A percentile compares a stretch with the other conserved stretches of the same genome.
phyloP scores from a whole-genome alignment of 2,797 vertebrate genomes.

The Cryptoprocta ferox region DNA sequence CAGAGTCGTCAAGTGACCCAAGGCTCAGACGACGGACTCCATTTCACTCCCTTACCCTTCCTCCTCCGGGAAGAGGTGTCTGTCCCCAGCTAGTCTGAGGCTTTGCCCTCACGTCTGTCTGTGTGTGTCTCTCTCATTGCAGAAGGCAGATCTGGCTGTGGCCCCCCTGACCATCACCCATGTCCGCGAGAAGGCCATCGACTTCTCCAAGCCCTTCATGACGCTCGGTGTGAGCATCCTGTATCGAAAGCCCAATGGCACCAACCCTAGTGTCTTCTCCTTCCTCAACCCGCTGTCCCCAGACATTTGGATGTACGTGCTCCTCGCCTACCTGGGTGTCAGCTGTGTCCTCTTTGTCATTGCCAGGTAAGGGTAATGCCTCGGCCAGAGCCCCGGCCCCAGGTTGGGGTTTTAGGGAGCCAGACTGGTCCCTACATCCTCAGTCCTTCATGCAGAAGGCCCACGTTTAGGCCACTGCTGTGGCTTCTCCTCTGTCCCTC shows the following conservation, averaged over 20 bases:
- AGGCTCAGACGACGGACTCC: not conserved
- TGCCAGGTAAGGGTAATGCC: conserved; percentile 92
- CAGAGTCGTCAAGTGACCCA: not conserved
- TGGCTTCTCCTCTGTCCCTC: not conserved
- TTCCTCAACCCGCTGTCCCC: conserved; percentile 99
- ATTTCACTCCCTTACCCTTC: not conserved
- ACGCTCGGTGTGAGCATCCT: conserved; percentile 98
- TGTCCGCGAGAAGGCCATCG: conserved; percentile 95
- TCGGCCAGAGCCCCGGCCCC: not conserved
- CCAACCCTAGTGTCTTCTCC: conserved; percentile 98
- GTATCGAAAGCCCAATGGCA: conserved; percentile 96
- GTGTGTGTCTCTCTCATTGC: conserved; percentile 53
- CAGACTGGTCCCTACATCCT: not conserved
- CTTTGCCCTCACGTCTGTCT: conserved; percentile 38
- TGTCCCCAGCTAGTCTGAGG: not conserved
- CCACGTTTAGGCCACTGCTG: not conserved
- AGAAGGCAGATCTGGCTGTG: conserved; percentile 98
- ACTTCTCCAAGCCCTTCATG: conserved; percentile 99
- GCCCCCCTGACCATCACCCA: conserved; percentile 99
- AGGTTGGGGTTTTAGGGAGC: not conserved
- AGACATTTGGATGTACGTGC: conserved; percentile 99
- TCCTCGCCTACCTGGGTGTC: conserved; percentile 97
- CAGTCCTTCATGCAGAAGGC: not conserved
- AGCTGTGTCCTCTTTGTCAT: conserved; percentile 99
- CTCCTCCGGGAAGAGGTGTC: not conserved